Base-by-base conservation (phyloP, 2,797 vertebrate species). In the Chromobotia macracanthus region DNA sequence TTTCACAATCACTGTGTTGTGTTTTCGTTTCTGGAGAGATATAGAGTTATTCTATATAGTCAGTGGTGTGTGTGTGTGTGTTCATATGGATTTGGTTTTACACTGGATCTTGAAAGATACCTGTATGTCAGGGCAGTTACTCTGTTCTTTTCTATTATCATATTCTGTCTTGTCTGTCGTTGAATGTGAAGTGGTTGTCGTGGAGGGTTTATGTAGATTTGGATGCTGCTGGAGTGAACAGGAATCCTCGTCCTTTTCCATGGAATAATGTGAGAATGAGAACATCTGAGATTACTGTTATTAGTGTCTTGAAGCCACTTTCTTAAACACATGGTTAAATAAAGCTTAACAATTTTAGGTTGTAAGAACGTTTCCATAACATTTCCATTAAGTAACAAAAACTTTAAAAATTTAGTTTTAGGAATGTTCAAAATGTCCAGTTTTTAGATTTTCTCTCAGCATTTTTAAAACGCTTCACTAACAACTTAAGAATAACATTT, bases 141-240 rank as follows among this genome's bases (percentile, higher is more conserved):
- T 77, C 25, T 63, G 51, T 74, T 31, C 25, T 38, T 41, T 75
- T 80, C 74, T 75, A 71, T 81, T 48, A 75, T 83, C 79, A 61
- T 80, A 23, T 68, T 71, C 44, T 66, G 44, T 60, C 16, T 19
- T 31, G 19, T 76, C 35, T 53, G 44, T 67, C 55, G 21, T 64
- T 79, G 8, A 61, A 72, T 64, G 50, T 53, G 25, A 66, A 77
- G 68, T 44, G 64, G 21, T 56, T 53, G 19, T 23, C 58, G 51
- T 68, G 13, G 46, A 19, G 41, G 15, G n/a, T 79, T 66, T 75
- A 67, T 75, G 50, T 67, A 44, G 63, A 75, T 75, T 51, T 66
- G 35, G 35, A 15, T n/a, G 5, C 63, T n/a, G 44, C 21, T 53
- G 31, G 11, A 44, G 35, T 55, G 46, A 75, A 66, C 31, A 41